phyloP scores from a whole-genome alignment of 2,113 vertebrate species.

The Pomatostomus ruficeps region DNA sequence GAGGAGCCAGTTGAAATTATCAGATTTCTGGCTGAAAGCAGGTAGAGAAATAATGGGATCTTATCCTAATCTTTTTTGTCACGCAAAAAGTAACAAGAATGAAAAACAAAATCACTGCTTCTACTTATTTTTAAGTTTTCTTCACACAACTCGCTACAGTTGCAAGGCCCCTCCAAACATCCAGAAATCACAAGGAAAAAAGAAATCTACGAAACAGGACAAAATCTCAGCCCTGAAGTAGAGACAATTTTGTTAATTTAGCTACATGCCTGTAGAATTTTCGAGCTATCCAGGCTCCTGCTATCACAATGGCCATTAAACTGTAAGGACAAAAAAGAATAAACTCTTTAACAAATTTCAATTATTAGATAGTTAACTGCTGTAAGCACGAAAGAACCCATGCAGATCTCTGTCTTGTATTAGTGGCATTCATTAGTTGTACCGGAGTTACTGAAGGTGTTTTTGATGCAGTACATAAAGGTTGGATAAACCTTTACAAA shows the following conservation, averaged over 20 bases:
- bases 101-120: neutral
- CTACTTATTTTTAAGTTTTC: neutral
- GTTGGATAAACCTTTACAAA: neutral
- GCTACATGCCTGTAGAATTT: neutral
- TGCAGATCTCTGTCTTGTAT: neutral
- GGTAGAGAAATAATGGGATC: neutral
- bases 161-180: neutral
- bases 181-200: neutral
- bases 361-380: neutral
- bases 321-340: neutral
- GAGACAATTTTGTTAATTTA: neutral
- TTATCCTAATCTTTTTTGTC: neutral
- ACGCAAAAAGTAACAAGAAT: neutral
- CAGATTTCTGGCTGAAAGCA: neutral
- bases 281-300: neutral
- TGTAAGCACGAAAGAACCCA: conserved; percentile 23
- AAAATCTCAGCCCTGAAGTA: neutral
- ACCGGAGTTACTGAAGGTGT: neutral
- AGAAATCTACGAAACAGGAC: neutral
- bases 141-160: neutral
- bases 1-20: neutral
- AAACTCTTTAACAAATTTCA: neutral
- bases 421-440: conserved; percentile 19
- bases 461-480: neutral
- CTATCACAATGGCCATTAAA: neutral